Conservation (phyloP, 2,113 vertebrate genomes). For the Sylvia atricapilla region DNA sequence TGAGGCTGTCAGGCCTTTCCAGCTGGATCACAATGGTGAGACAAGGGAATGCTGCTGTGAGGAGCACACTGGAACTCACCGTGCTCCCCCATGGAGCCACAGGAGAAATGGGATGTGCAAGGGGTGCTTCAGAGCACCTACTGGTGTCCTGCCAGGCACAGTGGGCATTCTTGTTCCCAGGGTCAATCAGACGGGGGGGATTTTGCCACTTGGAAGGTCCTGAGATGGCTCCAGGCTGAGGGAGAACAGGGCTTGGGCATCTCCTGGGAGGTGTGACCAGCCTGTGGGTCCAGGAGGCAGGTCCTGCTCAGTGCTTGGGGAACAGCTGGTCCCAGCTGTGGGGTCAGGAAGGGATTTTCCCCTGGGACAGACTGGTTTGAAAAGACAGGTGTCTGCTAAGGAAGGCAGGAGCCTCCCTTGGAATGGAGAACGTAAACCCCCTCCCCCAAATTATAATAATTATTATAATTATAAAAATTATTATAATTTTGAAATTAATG, state of each 20-base stretch:
- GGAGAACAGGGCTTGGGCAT: neutral
- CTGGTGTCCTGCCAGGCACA: neutral
- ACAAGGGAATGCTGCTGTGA: neutral
- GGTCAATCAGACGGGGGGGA: fast-evolving
- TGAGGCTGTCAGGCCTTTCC: neutral
- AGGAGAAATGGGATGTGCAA: neutral
- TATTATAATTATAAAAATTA: neutral
- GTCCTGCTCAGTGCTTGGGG: neutral
- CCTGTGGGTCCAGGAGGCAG: neutral
- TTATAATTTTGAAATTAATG: neutral
- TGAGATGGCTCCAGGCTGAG: neutral
- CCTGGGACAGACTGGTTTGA: neutral
- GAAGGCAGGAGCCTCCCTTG: neutral
- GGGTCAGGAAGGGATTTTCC: neutral
- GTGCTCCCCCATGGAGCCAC: neutral
- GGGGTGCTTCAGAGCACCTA: neutral
- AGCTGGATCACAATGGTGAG: neutral
- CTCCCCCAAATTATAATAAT: neutral
- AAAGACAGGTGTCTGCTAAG: neutral
- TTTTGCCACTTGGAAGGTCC: neutral
- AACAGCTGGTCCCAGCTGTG: neutral
- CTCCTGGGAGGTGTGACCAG: neutral
- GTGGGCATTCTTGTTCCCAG: neutral
- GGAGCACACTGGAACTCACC: neutral
- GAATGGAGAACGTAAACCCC: neutral